phyloP scores from a whole-genome alignment of 2,113 vertebrate genomes.

The Syrrhaptes paradoxus region DNA sequence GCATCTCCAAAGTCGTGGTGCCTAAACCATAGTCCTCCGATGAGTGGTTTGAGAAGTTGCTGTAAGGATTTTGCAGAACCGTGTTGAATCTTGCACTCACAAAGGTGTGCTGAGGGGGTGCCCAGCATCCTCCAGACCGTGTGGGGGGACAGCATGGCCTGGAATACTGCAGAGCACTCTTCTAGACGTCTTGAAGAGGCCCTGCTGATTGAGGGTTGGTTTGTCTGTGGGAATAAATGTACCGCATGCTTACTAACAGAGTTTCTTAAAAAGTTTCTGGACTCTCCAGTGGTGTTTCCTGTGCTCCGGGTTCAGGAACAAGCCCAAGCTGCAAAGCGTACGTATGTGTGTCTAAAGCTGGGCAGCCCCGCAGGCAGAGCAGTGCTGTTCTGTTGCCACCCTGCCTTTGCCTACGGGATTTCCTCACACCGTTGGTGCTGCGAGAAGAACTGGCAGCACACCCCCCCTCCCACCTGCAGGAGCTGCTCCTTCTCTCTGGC shows the following conservation, averaged over 20 bases:
- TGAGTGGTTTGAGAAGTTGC: background rate
- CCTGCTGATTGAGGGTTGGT: background rate
- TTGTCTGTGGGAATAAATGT: accelerated
- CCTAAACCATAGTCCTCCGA: background rate
- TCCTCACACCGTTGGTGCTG: background rate
- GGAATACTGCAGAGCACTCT: background rate
- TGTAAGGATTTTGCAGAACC: background rate
- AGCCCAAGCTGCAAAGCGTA: background rate
- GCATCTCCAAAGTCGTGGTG: background rate
- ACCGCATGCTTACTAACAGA: accelerated
- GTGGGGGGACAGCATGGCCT: background rate
- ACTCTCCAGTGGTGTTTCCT: background rate
- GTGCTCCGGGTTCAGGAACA: background rate
- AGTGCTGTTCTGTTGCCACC: background rate
- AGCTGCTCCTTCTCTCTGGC: background rate
- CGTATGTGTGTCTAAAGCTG: too few species aligned
- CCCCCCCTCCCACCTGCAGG: background rate
- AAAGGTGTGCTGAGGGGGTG: background rate
- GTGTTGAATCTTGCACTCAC: background rate
- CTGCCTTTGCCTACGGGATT: background rate
- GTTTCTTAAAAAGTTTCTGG: background rate
- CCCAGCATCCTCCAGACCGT: background rate
- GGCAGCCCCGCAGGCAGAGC: background rate
- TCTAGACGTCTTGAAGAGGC: background rate
- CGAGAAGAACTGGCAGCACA: background rate